Evolutionary conservation across 2,888 invertebrate species (phyloP).

Genomic region (Elysia crispata): DNA sequence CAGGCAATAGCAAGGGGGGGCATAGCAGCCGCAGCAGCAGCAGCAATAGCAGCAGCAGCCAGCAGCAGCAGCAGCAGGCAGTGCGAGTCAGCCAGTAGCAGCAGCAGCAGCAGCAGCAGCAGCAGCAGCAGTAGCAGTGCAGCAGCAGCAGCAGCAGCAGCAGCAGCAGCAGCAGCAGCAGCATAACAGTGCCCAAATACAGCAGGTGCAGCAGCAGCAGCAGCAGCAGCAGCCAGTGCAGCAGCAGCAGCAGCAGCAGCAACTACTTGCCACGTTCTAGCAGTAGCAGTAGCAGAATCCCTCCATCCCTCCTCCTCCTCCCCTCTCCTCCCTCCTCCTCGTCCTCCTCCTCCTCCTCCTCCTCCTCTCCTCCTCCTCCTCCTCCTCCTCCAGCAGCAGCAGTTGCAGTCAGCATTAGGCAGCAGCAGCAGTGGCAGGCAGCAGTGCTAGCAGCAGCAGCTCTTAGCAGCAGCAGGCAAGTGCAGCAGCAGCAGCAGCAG

Average conservation of each 20-base stretch:
- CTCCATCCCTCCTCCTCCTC: too few species aligned
- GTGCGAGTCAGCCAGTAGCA: neutral
- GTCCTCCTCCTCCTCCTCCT: too few species aligned
- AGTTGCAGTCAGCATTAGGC: neutral
- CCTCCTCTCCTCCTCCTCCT: too few species aligned
- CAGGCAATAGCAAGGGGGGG: neutral
- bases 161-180: too few species aligned
- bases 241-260: neutral
- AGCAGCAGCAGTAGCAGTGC: too few species aligned
- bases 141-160: too few species aligned
- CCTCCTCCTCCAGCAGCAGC: neutral
- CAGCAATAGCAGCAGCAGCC: too few species aligned
- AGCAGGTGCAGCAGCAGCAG: neutral
- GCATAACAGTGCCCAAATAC: neutral
- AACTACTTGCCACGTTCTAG: neutral
- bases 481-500: neutral
- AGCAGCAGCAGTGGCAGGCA: too few species aligned
- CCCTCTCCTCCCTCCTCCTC: too few species aligned
- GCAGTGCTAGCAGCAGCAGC: slow-evolving; percentile 3
- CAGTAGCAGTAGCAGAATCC: neutral
- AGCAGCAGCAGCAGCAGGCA: neutral
- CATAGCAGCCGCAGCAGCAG: too few species aligned
- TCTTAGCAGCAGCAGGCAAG: too few species aligned
- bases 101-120: neutral
- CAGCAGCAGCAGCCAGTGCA: neutral